These are phyloP conservation scores for Drosophila limbata DNA, from an alignment of 2,888 invertebrate genomes.

Conservation along the genomic window DNA sequence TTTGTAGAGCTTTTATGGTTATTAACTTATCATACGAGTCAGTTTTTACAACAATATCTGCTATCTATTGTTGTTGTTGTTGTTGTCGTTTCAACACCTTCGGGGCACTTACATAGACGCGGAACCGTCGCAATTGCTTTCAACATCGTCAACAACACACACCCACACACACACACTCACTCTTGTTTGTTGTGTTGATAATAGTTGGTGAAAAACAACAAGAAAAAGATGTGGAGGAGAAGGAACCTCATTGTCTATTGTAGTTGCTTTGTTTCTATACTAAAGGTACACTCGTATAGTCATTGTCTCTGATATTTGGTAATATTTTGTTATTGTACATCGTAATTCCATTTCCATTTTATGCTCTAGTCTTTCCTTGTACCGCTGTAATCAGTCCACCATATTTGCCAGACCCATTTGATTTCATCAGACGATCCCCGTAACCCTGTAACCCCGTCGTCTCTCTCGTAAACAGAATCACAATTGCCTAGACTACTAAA, in stretches of 20 bases:
- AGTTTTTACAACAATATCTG: slow-evolving; percentile 42
- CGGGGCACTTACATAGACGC: slow-evolving; percentile 36
- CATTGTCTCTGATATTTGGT: slow-evolving; percentile 53
- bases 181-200: slow-evolving; percentile 40
- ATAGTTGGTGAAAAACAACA: slow-evolving; percentile 29
- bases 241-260: slow-evolving; percentile 65
- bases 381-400: slow-evolving; percentile 8
- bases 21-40: slow-evolving; percentile 53
- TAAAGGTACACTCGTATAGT: slow-evolving; percentile 12
- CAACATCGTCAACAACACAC: slow-evolving; percentile 42
- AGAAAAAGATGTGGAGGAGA: slow-evolving; percentile 8
- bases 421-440: slow-evolving; percentile 19
- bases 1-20: slow-evolving; percentile 52
- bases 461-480: slow-evolving; percentile 13
- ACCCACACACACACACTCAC: slow-evolving; percentile 4
- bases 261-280: slow-evolving; percentile 34
- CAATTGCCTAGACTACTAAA: slow-evolving; percentile 46
- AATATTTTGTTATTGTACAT: slow-evolving; percentile 33
- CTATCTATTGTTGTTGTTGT: slow-evolving; percentile 32
- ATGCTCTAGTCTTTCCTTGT: not conserved
- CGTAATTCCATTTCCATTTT: slow-evolving; percentile 37
- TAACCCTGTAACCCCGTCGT: not conserved
- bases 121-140: slow-evolving; percentile 52
- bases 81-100: slow-evolving; percentile 55
- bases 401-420: slow-evolving; percentile 23